Evolutionary conservation across 2,113 vertebrate genomes (phyloP), one percentile per base, ranked within the genome.

Genomic region (Sorex fumeus): DNA sequence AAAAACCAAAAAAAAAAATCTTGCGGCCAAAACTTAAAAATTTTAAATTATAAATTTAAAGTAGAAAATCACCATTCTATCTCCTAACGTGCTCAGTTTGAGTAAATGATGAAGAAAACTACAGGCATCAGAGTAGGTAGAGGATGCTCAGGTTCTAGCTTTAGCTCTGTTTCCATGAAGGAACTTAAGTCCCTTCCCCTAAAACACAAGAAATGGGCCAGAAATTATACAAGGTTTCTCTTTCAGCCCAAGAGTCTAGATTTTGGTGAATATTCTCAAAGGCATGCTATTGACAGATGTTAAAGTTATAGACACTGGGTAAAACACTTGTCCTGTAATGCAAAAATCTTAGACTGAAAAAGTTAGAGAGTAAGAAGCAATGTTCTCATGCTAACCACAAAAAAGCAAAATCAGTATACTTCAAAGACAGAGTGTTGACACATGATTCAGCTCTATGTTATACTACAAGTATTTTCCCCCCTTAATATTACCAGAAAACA

Each of bases 291-390:
- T 19, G 8, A 8, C 3, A 67, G 32, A 57, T 69, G 43, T 32
- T 8, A 74, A 85, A 12, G 3, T 25, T 50, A 50, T 50, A 13
- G 47, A 36, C 6, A 45, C 36, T 3, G 2, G 21, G n/a, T 57
- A 30, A 30, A 45, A 47, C n/a, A 9, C 2, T 43, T 64, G 28
- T 43, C 36, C 32, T 32, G 2, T 18, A 72, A 11, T 67, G 27
- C 72, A 79, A 91, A 36, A 76, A 74, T 62, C 36, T 69, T 84
- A 30, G 57, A 21, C n/a, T 62, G 47, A 23, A 36, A 90, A 88
- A 87, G 47, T 47, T 23, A 80, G 32, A 80, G 32, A 40, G 32
- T n/a, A 67, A 81, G 50, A 77, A 76, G 67, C 18, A 72, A 72
- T 78, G 64, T 28, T 34, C 67, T 4, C 21, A 19, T 43, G 28